Evolutionary conservation across 2,888 invertebrate genomes (phyloP).

Genomic region (Willowsia nigromaculata): DNA sequence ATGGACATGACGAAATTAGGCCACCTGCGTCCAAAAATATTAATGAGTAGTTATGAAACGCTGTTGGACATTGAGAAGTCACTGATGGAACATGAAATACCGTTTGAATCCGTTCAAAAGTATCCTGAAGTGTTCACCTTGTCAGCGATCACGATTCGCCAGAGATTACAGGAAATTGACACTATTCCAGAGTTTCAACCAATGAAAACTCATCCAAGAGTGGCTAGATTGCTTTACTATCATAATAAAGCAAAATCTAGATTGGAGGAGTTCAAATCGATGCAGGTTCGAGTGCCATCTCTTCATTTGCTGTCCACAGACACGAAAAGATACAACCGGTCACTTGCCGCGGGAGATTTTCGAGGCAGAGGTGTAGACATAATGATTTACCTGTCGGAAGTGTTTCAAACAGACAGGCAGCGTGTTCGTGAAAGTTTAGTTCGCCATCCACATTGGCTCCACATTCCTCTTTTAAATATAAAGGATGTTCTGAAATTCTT

Average conservation of each 20-base stretch:
- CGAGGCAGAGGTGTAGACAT: conserved; percentile 82
- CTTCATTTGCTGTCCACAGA: conserved; percentile 81
- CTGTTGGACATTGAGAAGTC: conserved; percentile 83
- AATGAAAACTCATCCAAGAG: conserved; percentile 84
- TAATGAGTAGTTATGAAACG: conserved; percentile 84
- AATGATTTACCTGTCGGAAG: conserved; percentile 80
- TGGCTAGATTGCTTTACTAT: conserved; percentile 82
- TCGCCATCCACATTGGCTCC: conserved; percentile 85
- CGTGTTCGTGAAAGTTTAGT: conserved; percentile 81
- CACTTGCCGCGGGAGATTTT: conserved; percentile 81
- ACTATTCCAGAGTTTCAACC: conserved; percentile 84
- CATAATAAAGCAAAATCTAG: conserved; percentile 82
- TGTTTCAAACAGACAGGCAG: conserved; percentile 79
- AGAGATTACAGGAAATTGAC: conserved; percentile 83
- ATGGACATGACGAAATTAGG: conserved; percentile 83
- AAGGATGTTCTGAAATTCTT: conserved; percentile 84
- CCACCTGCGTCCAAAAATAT: conserved; percentile 84
- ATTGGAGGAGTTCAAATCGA: conserved; percentile 82
- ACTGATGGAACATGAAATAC: conserved; percentile 84
- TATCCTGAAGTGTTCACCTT: conserved; percentile 84
- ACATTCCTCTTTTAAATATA: conserved; percentile 84
- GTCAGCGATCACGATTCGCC: conserved; percentile 83
- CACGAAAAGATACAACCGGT: conserved; percentile 81
- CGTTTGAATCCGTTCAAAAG: conserved; percentile 82
- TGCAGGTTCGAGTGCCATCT: conserved; percentile 82